phyloP scores from a whole-genome alignment of 2,113 vertebrate species.

The Toxostoma redivivum region DNA sequence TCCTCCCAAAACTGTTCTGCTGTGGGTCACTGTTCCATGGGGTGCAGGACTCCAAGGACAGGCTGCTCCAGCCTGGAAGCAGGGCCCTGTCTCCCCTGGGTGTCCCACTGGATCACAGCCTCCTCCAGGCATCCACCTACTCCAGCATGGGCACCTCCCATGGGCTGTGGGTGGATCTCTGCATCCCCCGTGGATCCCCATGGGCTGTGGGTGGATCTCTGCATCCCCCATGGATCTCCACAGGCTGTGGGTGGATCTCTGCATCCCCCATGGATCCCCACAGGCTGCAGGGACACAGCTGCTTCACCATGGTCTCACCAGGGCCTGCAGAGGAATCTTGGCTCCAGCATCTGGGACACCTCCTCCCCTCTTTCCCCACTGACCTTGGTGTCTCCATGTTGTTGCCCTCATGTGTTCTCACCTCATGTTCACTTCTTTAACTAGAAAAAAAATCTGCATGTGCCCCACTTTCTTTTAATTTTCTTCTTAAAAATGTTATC shows the following conservation, averaged over 20 bases:
- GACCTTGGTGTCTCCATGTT: not conserved
- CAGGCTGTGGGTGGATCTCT: not conserved
- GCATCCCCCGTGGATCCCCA: not conserved
- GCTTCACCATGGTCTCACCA: not conserved
- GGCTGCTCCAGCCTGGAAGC: not conserved
- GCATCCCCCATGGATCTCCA: not conserved
- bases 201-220: not conserved
- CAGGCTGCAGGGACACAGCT: not conserved
- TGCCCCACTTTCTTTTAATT: not conserved
- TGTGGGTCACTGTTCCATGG: accelerated
- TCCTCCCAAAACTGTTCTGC: not conserved
- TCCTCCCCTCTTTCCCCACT: not conserved
- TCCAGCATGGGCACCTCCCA: accelerated
- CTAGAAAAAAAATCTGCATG: not conserved
- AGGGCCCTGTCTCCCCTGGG: no score
- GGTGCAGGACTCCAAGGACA: not conserved
- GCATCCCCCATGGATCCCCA: not conserved
- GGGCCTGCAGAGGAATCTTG: accelerated
- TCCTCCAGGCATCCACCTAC: not conserved
- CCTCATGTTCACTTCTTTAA: not conserved
- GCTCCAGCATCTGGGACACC: not conserved
- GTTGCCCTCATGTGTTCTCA: not conserved
- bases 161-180: not conserved
- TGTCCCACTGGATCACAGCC: not conserved
- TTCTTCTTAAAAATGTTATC: not conserved